These are phyloP conservation scores for Enteromius treurensis DNA, from an alignment of 2,797 vertebrate species.

Conservation along the genomic window DNA sequence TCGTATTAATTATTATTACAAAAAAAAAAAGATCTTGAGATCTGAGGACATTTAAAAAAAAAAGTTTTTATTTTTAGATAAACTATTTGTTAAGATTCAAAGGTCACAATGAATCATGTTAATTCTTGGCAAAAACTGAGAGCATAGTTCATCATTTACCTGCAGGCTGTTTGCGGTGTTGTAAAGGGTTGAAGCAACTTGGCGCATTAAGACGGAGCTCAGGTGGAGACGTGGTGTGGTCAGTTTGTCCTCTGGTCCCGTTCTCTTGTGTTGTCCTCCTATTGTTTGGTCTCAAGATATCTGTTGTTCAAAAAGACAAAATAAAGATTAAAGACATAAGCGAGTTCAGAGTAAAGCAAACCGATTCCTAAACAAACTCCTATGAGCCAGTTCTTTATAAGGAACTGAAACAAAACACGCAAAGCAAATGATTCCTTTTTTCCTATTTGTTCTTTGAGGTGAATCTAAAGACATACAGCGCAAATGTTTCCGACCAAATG, in stretches of 20 bases:
- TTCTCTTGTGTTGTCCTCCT: neutral
- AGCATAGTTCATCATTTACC: slow-evolving; percentile 4
- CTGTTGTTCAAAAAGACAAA: slow-evolving; percentile 17
- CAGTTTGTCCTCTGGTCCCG: neutral
- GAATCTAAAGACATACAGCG: neutral
- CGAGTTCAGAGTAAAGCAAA: neutral
- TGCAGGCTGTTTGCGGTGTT: slow-evolving; percentile 4
- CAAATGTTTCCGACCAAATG: neutral
- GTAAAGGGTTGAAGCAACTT: slow-evolving; percentile 3
- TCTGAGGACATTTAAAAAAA: too few species aligned
- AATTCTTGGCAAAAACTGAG: neutral
- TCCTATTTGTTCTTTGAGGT: neutral
- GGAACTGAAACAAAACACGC: neutral
- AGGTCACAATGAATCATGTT: neutral
- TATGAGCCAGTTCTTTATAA: neutral
- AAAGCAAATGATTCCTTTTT: neutral
- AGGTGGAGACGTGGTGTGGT: neutral
- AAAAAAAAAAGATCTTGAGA: too few species aligned
- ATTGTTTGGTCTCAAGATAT: neutral
- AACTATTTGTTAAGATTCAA: neutral
- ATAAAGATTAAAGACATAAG: neutral
- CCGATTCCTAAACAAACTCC: neutral
- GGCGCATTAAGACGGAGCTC: slow-evolving; percentile 9
- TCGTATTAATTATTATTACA: too few species aligned
- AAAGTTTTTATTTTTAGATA: neutral